A percentile compares a stretch with the other conserved stretches of the same genome.
Evolutionary conservation across 92 coral and sea anemone species (phyloP).

Genomic region (Blastomussa wellsi): DNA sequence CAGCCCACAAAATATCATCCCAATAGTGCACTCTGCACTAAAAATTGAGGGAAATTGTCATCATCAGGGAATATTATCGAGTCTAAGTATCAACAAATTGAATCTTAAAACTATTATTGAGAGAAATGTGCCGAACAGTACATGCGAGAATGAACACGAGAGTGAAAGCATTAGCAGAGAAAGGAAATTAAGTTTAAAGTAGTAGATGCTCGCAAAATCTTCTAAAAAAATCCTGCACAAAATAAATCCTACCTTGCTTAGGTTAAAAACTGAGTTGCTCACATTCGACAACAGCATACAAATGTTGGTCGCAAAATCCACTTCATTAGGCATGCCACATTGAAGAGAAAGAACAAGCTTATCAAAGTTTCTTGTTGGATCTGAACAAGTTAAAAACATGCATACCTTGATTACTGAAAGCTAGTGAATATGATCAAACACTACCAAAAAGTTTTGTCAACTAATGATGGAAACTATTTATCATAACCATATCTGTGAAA

Average conservation of each 20-base stretch:
- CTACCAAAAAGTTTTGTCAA: not conserved
- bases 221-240: no score
- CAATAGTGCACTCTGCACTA: no score
- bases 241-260: constrained; percentile 76
- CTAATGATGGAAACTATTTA: not conserved
- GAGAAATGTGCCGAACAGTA: no score
- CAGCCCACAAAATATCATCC: no score
- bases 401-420: not conserved
- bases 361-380: constrained; percentile 91
- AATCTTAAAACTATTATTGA: no score
- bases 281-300: constrained; percentile 98
- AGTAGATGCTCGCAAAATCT: no score
- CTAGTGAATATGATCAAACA: not conserved
- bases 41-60: no score
- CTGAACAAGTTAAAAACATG: constrained; percentile 26
- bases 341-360: constrained; percentile 90
- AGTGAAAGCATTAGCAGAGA: no score
- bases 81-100: no score
- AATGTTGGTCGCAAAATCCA: constrained; percentile 97
- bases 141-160: no score
- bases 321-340: constrained; percentile 98
- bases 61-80: no score
- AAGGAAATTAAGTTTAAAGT: no score
- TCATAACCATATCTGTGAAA: not conserved
- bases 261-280: constrained; percentile 97